Evolutionary conservation across 92 coral and sea anemone genomes (phyloP).

Genomic region (Ricordea florida): DNA sequence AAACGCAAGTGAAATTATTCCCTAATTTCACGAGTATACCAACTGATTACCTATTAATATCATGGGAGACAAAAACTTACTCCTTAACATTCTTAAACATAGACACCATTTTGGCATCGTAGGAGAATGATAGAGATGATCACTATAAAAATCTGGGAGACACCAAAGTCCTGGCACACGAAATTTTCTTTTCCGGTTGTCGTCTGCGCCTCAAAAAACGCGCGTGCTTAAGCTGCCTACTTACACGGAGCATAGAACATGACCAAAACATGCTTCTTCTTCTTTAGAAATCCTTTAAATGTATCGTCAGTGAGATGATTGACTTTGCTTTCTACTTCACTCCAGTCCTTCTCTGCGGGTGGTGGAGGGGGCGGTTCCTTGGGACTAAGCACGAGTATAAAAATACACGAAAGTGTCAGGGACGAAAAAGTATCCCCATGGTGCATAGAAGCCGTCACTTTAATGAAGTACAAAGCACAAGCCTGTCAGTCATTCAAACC

Average conservation of each 20-base stretch:
- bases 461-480: no score
- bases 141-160: no score
- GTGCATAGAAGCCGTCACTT: no score
- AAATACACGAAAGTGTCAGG: background rate
- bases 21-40: no score
- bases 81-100: background rate
- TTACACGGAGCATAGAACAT: constrained; percentile 99
- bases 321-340: constrained; percentile 82
- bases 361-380: constrained; percentile 99
- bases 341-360: constrained; percentile 95
- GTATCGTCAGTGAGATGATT: constrained; percentile 76
- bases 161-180: no score
- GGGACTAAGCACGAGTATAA: constrained; percentile 85
- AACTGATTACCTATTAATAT: no score
- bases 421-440: background rate
- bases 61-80: background rate
- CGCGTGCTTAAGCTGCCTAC: no score
- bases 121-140: no score
- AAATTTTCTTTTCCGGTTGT: no score
- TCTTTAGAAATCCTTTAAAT: constrained; percentile 87
- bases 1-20: no score
- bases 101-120: background rate
- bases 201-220: no score
- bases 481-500: no score
- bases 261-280: constrained; percentile 96